Conservation (phyloP, 2,113 vertebrate genomes). For the Notechis scutatus region DNA sequence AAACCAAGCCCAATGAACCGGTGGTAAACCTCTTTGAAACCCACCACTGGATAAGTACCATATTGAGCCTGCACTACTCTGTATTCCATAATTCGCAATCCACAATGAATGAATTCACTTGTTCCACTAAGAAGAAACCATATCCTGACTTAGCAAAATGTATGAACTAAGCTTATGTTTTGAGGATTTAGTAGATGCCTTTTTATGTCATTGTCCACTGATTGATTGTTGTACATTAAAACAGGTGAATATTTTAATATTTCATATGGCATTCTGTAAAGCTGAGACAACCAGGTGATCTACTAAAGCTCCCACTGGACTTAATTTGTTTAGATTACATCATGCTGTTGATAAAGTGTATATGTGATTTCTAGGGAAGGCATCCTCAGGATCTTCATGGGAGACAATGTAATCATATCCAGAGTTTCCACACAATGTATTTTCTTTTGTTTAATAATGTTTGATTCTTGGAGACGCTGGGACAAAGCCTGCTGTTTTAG, state of each 20-base stretch:
- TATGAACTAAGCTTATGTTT: neutral
- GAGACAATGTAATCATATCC: neutral
- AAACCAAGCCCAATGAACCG: no score
- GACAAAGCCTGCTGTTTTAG: neutral
- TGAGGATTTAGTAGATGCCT: neutral
- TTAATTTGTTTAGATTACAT: neutral
- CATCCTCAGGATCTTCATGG: neutral
- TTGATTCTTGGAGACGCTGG: neutral
- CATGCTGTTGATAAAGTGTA: neutral
- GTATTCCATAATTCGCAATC: neutral
- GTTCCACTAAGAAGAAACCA: neutral
- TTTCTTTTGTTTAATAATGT: neutral
- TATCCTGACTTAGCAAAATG: neutral
- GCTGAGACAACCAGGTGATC: neutral
- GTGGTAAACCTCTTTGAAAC: no score
- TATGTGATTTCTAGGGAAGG: neutral
- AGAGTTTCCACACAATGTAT: neutral
- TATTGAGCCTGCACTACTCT: neutral
- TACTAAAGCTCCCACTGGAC: neutral
- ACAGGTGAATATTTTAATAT: neutral
- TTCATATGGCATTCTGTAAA: neutral
- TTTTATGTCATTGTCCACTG: neutral
- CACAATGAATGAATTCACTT: neutral
- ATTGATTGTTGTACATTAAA: neutral
- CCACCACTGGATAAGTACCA: neutral